phyloP scores from a whole-genome alignment of 2,113 vertebrate species.

The Zosterops japonicus region DNA sequence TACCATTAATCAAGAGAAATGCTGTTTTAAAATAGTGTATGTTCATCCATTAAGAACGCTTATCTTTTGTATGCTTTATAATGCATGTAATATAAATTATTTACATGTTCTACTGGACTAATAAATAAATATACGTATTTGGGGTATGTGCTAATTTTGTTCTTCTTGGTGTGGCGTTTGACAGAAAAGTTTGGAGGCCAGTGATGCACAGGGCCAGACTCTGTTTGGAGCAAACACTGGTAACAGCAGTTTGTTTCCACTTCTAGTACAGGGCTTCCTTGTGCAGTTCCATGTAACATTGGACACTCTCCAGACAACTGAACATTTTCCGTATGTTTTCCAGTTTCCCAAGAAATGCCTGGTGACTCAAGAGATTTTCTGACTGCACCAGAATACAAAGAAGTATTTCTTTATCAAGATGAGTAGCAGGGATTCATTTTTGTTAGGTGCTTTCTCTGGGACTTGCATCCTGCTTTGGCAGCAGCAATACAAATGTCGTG shows the following conservation, averaged over 20 bases:
- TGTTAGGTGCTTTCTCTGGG: neutral
- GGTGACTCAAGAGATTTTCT: neutral
- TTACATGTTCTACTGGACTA: rapidly evolving
- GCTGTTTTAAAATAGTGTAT: neutral
- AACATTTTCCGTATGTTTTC: neutral
- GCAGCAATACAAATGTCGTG: neutral
- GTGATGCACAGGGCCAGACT: neutral
- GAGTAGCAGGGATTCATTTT: neutral
- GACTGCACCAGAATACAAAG: neutral
- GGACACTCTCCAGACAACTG: neutral
- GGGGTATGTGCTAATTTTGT: neutral
- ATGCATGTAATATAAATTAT: neutral
- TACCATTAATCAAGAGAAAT: neutral
- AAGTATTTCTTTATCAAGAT: neutral
- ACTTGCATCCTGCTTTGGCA: neutral
- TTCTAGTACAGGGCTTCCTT: neutral
- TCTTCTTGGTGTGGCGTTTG: neutral
- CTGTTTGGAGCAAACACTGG: neutral
- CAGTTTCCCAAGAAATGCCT: neutral
- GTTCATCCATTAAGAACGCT: neutral
- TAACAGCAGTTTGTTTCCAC: neutral
- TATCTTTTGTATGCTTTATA: neutral
- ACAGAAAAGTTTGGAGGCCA: neutral
- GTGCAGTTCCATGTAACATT: neutral
- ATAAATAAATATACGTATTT: neutral